Evolutionary conservation across 2,113 vertebrate genomes (phyloP), one percentile per base, ranked within the genome.

Genomic region (Nannobrachium achirus): DNA sequence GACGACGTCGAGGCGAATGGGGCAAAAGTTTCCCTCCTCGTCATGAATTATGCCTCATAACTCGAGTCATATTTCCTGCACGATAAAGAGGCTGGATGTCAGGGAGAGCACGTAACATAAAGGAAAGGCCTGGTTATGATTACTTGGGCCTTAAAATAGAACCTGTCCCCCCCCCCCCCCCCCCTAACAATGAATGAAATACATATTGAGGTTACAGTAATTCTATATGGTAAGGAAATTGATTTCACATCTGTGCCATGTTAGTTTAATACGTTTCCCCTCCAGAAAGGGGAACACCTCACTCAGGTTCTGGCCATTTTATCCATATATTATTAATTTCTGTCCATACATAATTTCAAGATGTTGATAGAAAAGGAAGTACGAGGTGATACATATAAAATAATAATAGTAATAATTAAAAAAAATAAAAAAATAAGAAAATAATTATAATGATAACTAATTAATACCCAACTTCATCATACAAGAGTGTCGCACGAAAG

Each of bases 91-190:
- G 3, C 33, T 57, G 16, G 45, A 66, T 63, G 58, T 78, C n/a
- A 46, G 48, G 14, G 53, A 53, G 16, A 13, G 39, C 52, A 79
- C 16, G 51, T 66, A 75, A 74, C 49, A 50, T 33, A 10, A 33
- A 52, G 25, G 19, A 40, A n/a, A 64, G 72, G 33, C 66, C 71
- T 85, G 76, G 20, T 25, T 73, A 60, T 69, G 67, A 82, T 84
- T 79, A 78, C 67, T n/a, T n/a, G 61, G 50, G 58, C 38, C 72
- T 66, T 76, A 72, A 85, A 83, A 85, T 82, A 76, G 66, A 78
- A n/a, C 39, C 48, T 9, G 49, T 72, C 76, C 66, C n/a, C n/a
- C n/a, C n/a, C n/a, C n/a, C n/a, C n/a, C n/a, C n/a, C n/a, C n/a
- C n/a, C n/a, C 77, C 64, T 62, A 42, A 79, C 20, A 77, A 39